These are phyloP conservation scores for Aplidium turbinatum DNA, from an alignment of 23 tunicate species.

Conservation along the genomic window DNA sequence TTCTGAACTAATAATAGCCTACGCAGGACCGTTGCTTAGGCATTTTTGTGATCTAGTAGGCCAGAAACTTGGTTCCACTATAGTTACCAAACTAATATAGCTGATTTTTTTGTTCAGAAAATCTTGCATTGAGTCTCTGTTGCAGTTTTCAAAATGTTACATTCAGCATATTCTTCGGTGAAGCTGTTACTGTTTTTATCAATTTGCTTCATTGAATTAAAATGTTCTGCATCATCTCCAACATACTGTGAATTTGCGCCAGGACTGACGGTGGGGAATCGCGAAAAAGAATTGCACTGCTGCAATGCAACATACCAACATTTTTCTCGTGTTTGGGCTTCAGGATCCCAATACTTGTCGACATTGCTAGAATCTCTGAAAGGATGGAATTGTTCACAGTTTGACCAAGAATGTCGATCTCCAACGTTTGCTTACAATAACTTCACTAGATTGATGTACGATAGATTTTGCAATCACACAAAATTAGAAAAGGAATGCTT, in stretches of 20 bases:
- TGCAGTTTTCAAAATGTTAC: no score
- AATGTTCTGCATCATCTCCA: no score
- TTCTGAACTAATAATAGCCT: no score
- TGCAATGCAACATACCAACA: not conserved
- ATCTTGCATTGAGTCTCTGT: no score
- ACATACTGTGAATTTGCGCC: not conserved
- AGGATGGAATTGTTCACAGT: constrained; percentile 22
- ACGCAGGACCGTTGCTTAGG: no score
- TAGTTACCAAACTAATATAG: no score
- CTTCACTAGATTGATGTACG: constrained; percentile 7
- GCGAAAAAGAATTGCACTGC: not conserved
- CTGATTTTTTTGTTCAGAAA: no score
- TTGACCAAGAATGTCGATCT: constrained; percentile 7
- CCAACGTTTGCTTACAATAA: constrained; percentile 19
- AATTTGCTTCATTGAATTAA: no score
- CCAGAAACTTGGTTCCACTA: no score
- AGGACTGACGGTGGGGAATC: not conserved
- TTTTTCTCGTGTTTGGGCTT: not conserved
- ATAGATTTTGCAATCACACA: constrained; percentile 1
- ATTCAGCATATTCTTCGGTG: no score
- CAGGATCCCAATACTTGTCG: not conserved
- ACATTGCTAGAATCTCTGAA: constrained; percentile 4
- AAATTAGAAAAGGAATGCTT: constrained; percentile 12
- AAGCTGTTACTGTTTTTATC: no score
- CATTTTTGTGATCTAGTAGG: no score